A percentile compares a stretch with the other conserved stretches of the same genome.
Evolutionary conservation across 2,888 invertebrate genomes (phyloP).

Genomic region (Cryptops parisi): DNA sequence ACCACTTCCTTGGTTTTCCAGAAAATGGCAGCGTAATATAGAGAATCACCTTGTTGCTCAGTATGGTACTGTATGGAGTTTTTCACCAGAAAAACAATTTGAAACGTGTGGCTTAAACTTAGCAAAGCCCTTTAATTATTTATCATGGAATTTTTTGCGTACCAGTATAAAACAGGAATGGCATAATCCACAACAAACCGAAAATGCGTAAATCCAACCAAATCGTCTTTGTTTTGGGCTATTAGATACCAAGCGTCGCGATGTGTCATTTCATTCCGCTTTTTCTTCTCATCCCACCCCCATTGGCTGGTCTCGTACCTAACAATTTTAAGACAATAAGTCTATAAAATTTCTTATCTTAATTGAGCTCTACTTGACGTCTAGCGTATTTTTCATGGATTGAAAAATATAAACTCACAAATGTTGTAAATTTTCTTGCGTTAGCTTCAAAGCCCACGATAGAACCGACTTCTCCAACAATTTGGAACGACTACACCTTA

Average conservation of each 20-base stretch:
- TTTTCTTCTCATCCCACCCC: constrained; percentile 64
- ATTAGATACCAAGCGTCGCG: constrained; percentile 58
- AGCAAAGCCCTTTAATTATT: too few relatives aligned
- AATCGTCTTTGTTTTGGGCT: constrained; percentile 30
- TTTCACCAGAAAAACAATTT: too few relatives aligned
- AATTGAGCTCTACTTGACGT: background rate
- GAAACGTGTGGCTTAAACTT: constrained; percentile 24
- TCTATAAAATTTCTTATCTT: too few relatives aligned
- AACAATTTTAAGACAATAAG: too few relatives aligned
- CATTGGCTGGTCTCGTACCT: constrained; percentile 53
- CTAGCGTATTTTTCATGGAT: background rate
- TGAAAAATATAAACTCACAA: constrained; percentile 41
- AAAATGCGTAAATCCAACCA: constrained; percentile 62
- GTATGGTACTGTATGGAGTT: too few relatives aligned
- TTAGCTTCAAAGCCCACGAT: constrained; percentile 56
- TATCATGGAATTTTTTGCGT: too few relatives aligned
- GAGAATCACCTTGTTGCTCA: too few relatives aligned
- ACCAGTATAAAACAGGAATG: constrained; percentile 63
- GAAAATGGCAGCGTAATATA: too few relatives aligned
- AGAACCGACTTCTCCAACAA: constrained; percentile 39
- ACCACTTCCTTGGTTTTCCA: too few relatives aligned
- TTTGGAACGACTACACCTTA: too few relatives aligned
- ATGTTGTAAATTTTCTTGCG: constrained; percentile 61
- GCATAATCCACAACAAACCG: constrained; percentile 69
- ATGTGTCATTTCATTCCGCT: constrained; percentile 56